Evolutionary conservation across 2,888 invertebrate genomes (phyloP).

Genomic region (Athripsodes cinereus): DNA sequence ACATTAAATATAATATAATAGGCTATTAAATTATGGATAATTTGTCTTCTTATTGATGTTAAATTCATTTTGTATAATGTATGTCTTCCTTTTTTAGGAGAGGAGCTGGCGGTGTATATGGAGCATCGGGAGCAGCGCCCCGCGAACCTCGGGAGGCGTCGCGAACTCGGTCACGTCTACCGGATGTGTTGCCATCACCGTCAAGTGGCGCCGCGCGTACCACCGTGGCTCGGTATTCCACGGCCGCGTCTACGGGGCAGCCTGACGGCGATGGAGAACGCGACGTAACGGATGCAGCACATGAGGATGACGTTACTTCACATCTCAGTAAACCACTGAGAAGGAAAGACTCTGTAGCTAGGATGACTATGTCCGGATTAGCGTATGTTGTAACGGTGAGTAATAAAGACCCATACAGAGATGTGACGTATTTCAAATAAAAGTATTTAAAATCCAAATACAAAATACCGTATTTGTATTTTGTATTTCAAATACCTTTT

Average conservation of each 20-base stretch:
- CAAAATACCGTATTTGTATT: too few species aligned
- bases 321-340: constrained; percentile 38
- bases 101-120: constrained; percentile 39
- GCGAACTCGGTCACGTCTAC: constrained; percentile 34
- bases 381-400: constrained; percentile 74
- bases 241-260: constrained; percentile 47
- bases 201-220: constrained; percentile 44
- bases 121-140: constrained; percentile 48
- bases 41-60: too few species aligned
- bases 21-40: too few species aligned
- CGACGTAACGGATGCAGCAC: constrained; percentile 38
- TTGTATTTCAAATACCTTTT: too few species aligned
- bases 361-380: constrained; percentile 74
- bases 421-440: too few species aligned
- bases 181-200: constrained; percentile 34
- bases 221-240: constrained; percentile 37
- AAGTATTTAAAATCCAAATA: too few species aligned
- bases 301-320: constrained; percentile 39
- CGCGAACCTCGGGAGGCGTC: constrained; percentile 39
- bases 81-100: constrained; percentile 14
- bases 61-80: too few species aligned
- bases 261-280: constrained; percentile 43
- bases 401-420: too few species aligned
- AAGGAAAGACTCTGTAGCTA: constrained; percentile 75
- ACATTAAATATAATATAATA: too few species aligned